Conservation (phyloP, 1,140 invertebrate species). For the Pachyrhynchus sulphureomaculatus region DNA sequence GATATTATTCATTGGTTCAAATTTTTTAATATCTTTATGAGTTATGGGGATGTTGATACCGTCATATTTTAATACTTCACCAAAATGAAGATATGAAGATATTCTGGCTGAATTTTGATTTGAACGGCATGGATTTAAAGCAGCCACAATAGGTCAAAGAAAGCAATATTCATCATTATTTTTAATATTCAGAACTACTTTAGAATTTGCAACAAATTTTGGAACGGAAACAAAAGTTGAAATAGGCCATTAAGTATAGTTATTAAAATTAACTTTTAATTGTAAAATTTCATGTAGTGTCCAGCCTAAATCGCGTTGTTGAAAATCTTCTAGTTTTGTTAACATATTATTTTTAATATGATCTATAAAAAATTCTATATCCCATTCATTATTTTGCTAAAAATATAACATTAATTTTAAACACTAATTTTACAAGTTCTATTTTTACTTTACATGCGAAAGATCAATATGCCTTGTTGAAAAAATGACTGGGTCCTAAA, state of each 20-base stretch:
- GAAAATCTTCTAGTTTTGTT: slow-evolving; percentile 39
- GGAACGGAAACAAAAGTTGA: too few relatives aligned
- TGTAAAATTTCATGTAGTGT: too few relatives aligned
- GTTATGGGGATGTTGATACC: slow-evolving; percentile 23
- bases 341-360: slow-evolving; percentile 12
- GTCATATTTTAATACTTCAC: slow-evolving; percentile 32
- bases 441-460: slow-evolving; percentile 9
- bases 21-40: slow-evolving; percentile 5
- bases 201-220: slow-evolving; percentile 4
- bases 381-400: slow-evolving; percentile 5
- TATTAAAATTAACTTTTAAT: slow-evolving; percentile 40
- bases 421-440: neutral
- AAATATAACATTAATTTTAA: slow-evolving; percentile 30
- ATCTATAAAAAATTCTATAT: slow-evolving; percentile 22
- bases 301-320: slow-evolving; percentile 43
- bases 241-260: slow-evolving; percentile 28
- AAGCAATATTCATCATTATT: slow-evolving; percentile 29
- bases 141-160: slow-evolving; percentile 23
- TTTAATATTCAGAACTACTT: slow-evolving; percentile 20
- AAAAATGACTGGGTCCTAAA: slow-evolving; percentile 18
- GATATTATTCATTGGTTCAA: neutral
- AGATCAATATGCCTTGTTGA: slow-evolving; percentile 3
- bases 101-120: slow-evolving; percentile 5
- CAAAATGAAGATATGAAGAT: slow-evolving; percentile 18
- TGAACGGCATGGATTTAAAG: slow-evolving; percentile 5